A percentile compares a stretch with the other conserved stretches of the same genome.
Conservation (phyloP, 2,797 vertebrate species). For the Artibeus lituratus region DNA sequence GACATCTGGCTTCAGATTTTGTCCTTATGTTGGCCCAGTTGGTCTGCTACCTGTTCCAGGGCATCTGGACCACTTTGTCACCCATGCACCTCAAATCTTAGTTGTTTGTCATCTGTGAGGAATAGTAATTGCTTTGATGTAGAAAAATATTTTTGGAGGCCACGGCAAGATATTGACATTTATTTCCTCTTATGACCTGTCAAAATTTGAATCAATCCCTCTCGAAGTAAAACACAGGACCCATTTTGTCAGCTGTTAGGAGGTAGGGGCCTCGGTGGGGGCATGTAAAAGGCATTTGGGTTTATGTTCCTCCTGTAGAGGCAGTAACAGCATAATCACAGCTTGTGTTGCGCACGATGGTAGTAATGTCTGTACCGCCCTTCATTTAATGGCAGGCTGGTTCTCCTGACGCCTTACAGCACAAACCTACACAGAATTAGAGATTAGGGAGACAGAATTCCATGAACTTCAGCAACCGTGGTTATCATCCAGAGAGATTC, state of each 20-base stretch:
- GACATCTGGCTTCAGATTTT: not conserved
- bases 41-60: not conserved
- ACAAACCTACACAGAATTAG: not conserved
- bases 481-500: not conserved
- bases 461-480: not conserved
- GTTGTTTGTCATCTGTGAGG: not conserved
- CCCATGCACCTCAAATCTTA: not conserved
- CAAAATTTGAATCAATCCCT: conserved; percentile 17
- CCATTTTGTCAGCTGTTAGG: not conserved
- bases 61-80: not conserved
- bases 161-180: not conserved
- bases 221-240: not conserved
- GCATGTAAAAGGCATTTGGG: not conserved
- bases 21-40: not conserved
- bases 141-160: conserved; percentile 1
- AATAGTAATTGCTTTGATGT: not conserved
- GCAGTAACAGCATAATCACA: conserved; percentile 25
- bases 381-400: not conserved
- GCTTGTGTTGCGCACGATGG: not conserved
- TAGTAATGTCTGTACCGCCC: conserved; percentile 17
- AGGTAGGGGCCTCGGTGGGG: not conserved
- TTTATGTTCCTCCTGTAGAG: conserved; percentile 33
- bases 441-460: conserved; percentile 21
- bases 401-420: not conserved
- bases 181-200: not conserved